These are phyloP conservation scores for Percopsis transmontana DNA, from an alignment of 2,113 vertebrate genomes.

Conservation along the genomic window DNA sequence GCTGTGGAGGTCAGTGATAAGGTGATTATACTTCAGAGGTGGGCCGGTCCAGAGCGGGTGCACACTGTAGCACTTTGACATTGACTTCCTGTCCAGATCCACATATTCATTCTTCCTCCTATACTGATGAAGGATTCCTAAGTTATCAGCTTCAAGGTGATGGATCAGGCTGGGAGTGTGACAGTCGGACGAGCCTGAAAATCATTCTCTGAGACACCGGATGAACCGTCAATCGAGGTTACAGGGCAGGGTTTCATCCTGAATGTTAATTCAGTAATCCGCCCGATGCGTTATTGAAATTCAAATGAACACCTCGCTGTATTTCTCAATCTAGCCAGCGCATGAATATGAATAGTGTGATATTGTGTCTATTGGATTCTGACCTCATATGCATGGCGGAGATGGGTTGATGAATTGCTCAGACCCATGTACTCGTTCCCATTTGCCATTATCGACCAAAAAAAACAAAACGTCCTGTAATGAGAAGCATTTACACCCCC, in stretches of 20 bases:
- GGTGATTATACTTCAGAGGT: slow-evolving; percentile 58
- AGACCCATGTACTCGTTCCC: slow-evolving; percentile 58
- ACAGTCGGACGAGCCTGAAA: slow-evolving; percentile 56
- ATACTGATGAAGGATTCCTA: slow-evolving; percentile 46
- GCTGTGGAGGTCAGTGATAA: slow-evolving; percentile 60
- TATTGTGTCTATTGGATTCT: slow-evolving; percentile 41
- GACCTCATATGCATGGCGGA: slow-evolving; percentile 63
- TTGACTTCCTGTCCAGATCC: slow-evolving; percentile 66
- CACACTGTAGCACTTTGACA: slow-evolving; percentile 53
- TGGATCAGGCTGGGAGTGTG: slow-evolving; percentile 48
- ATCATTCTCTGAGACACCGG: slow-evolving; percentile 52
- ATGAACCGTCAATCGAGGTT: slow-evolving; percentile 58
- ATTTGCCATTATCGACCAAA: slow-evolving; percentile 46
- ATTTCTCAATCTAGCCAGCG: slow-evolving; percentile 51
- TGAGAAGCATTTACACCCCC: slow-evolving; percentile 50
- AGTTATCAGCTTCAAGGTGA: slow-evolving; percentile 45
- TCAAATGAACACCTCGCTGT: slow-evolving; percentile 58
- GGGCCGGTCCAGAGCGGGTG: slow-evolving; percentile 54
- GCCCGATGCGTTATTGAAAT: slow-evolving; percentile 63
- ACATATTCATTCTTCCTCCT: slow-evolving; percentile 25
- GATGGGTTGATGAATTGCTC: slow-evolving; percentile 65
- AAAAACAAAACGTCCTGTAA: slow-evolving; percentile 51
- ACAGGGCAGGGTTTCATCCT: slow-evolving; percentile 50
- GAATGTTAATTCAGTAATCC: slow-evolving; percentile 57
- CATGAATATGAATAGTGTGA: slow-evolving; percentile 71